phyloP scores from a whole-genome alignment of 2,797 vertebrate genomes.

The Pangasius djambal region DNA sequence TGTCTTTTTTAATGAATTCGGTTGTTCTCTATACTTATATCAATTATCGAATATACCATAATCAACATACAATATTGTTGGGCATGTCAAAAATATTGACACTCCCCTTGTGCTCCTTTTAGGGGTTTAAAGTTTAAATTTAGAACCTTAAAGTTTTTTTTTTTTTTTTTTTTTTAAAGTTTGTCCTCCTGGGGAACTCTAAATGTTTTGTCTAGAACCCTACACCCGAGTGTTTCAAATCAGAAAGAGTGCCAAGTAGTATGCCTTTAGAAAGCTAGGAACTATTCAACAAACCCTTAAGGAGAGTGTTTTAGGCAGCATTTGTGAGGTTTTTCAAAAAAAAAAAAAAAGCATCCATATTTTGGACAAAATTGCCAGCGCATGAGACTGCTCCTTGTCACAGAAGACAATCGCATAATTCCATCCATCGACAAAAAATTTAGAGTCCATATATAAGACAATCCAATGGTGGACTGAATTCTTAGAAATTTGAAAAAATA shows the following conservation, averaged over 20 bases:
- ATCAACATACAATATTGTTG: conserved; percentile 10
- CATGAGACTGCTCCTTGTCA: not conserved
- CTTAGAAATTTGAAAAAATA: not conserved
- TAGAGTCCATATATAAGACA: not conserved
- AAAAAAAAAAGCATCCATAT: not conserved
- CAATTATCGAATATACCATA: not conserved
- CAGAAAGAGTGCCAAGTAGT: not conserved
- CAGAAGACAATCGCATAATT: not conserved
- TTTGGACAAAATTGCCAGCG: not conserved
- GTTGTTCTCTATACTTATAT: not conserved
- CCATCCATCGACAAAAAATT: not conserved
- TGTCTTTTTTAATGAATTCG: not conserved
- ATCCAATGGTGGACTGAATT: not conserved
- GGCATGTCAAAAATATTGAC: not conserved
- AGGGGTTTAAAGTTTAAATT: not conserved
- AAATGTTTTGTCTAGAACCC: not conserved
- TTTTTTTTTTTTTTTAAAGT: not conserved
- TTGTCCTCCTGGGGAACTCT: not conserved
- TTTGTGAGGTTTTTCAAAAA: not conserved
- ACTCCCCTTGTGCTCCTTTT: not conserved
- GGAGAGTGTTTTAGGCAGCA: not conserved
- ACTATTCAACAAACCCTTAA: not conserved
- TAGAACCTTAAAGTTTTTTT: not conserved
- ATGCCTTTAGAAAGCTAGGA: not conserved
- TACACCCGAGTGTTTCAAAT: not conserved